Percentiles rank a stretch among this genome's conserved stretches.
Conservation (phyloP, 1,140 invertebrate species). For the Limonius californicus region DNA sequence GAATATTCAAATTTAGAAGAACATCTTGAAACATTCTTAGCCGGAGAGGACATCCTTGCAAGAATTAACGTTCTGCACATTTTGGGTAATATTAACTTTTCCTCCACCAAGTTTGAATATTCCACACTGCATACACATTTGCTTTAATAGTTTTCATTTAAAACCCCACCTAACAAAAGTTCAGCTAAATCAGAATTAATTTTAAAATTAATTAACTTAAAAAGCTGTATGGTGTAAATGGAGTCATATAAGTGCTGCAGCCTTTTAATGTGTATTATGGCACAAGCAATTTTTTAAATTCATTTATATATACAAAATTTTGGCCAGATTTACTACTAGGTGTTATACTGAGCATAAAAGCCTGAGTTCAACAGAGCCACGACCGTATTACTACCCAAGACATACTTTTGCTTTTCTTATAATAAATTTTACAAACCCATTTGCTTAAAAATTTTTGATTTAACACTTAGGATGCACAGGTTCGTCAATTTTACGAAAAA, state of each 20-base stretch:
- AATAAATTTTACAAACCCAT: too few species aligned
- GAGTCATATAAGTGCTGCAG: not conserved
- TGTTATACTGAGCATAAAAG: not conserved
- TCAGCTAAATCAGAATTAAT: not conserved
- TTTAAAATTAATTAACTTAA: not conserved
- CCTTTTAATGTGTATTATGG: not conserved
- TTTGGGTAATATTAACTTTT: too few species aligned
- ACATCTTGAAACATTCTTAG: too few species aligned
- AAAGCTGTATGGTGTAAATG: not conserved
- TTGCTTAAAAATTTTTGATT: too few species aligned
- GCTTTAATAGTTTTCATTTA: too few species aligned
- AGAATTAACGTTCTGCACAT: too few species aligned
- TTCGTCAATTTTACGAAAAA: too few species aligned
- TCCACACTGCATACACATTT: not conserved
- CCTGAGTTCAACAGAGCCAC: not conserved
- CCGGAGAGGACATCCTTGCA: too few species aligned
- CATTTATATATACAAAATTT: not conserved
- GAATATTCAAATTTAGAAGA: not conserved
- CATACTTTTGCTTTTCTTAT: too few species aligned
- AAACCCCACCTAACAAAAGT: too few species aligned
- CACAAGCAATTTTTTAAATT: conserved; percentile 2
- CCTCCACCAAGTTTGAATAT: not conserved
- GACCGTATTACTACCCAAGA: not conserved
- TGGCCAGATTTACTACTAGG: not conserved
- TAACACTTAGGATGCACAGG: too few species aligned